These are phyloP conservation scores for Gymnothorax reevesii DNA, from an alignment of 2,797 vertebrate genomes.

Conservation along the genomic window DNA sequence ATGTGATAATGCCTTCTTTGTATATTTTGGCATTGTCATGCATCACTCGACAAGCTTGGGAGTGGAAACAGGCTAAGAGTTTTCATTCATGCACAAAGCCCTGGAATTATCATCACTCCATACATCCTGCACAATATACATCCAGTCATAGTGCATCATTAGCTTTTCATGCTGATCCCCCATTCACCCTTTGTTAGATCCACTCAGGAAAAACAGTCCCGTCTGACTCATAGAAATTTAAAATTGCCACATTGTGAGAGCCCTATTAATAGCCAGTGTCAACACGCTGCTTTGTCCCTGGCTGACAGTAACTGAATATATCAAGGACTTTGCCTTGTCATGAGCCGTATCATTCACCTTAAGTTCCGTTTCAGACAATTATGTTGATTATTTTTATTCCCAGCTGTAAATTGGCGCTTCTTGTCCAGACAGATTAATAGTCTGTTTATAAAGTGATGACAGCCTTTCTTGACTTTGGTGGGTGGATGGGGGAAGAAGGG, in stretches of 20 bases:
- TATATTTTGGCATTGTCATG: neutral
- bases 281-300: conserved; percentile 36
- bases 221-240: conserved; percentile 41
- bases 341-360: neutral
- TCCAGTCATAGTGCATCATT: neutral
- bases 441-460: neutral
- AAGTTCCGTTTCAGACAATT: neutral
- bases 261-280: conserved; percentile 37
- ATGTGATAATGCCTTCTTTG: neutral
- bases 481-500: neutral
- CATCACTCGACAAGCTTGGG: neutral
- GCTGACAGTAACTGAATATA: conserved; percentile 48
- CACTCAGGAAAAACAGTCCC: conserved; percentile 24
- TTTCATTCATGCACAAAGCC: neutral
- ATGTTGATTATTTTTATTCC: conserved; percentile 8
- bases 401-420: neutral
- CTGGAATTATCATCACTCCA: neutral
- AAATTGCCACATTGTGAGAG: conserved; percentile 34
- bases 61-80: neutral
- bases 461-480: neutral
- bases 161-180: neutral
- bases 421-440: neutral
- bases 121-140: neutral
- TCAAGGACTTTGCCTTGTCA: conserved; percentile 21
- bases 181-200: neutral